Conservation (phyloP, 2,113 vertebrate genomes). For the Phalacrocorax pelagicus region DNA sequence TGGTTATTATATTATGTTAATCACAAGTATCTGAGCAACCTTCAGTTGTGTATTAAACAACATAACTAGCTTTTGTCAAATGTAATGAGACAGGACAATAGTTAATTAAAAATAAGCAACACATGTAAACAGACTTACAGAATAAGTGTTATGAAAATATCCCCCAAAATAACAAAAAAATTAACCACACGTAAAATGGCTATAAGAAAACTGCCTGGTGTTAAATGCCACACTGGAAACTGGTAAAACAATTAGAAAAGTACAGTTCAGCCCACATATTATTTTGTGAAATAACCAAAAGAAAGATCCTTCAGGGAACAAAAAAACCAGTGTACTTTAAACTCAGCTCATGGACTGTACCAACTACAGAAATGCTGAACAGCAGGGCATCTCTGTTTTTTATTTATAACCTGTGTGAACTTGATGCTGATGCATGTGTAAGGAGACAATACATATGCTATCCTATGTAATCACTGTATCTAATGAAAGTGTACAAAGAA, state of each 20-base stretch:
- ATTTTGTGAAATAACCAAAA: not conserved
- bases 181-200: not conserved
- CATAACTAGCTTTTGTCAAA: not conserved
- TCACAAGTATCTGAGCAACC: not conserved
- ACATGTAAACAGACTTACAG: not conserved
- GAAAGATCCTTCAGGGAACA: not conserved
- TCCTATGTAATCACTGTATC: not conserved
- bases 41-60: not conserved
- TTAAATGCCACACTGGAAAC: not conserved
- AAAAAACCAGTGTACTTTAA: rapidly evolving
- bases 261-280: not conserved
- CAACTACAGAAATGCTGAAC: not conserved
- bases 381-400: not conserved
- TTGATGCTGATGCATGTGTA: not conserved
- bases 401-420: not conserved
- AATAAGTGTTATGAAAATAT: not conserved
- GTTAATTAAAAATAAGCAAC: not conserved
- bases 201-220: not conserved
- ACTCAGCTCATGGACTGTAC: not conserved
- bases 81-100: not conserved
- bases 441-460: not conserved
- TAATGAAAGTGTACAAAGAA: not conserved
- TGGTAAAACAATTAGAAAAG: not conserved
- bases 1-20: not conserved
- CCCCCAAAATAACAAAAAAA: not conserved